Evolutionary conservation across 2,113 vertebrate species (phyloP).

Genomic region (Lophius piscatorius): DNA sequence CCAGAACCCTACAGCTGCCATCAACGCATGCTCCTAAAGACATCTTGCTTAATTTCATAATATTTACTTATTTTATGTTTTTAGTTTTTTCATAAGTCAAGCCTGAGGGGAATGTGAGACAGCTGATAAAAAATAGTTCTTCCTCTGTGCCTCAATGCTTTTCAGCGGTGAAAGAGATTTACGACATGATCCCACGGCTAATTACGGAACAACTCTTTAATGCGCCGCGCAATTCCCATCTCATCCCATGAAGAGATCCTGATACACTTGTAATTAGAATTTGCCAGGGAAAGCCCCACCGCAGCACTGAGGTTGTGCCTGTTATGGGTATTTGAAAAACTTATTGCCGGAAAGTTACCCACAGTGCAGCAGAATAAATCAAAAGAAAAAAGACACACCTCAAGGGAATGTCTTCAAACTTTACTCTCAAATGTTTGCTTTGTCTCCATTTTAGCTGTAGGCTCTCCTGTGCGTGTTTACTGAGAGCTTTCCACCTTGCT

Average conservation of each 20-base stretch:
- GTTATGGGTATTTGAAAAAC: conserved; percentile 56
- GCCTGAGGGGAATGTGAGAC: conserved; percentile 47
- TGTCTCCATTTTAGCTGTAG: conserved; percentile 32
- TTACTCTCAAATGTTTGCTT: conserved; percentile 16
- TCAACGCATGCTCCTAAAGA: conserved; percentile 30
- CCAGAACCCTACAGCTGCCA: conserved; percentile 13
- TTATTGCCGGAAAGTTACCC: conserved; percentile 43
- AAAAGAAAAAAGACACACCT: conserved; percentile 65
- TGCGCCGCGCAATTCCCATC: conserved; percentile 45
- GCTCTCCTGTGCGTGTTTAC: conserved; percentile 19
- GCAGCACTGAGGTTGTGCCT: conserved; percentile 50
- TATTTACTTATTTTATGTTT: conserved; percentile 62
- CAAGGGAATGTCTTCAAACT: conserved; percentile 40
- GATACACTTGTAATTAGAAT: conserved; percentile 65
- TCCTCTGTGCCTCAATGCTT: conserved; percentile 32
- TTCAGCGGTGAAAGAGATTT: conserved; percentile 62
- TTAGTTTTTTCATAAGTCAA: conserved; percentile 38
- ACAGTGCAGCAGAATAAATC: conserved; percentile 39
- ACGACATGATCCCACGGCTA: conserved; percentile 67
- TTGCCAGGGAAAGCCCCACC: conserved; percentile 71
- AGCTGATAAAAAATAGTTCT: conserved; percentile 66
- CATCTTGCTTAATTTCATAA: conserved; percentile 48
- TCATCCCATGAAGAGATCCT: conserved; percentile 59
- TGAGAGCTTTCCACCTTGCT: conserved; percentile 48
- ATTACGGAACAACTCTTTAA: conserved; percentile 72